A percentile compares a stretch with the other conserved stretches of the same genome.
Evolutionary conservation across 2,888 invertebrate genomes (phyloP).

Genomic region (Caenorhabditis plicata): DNA sequence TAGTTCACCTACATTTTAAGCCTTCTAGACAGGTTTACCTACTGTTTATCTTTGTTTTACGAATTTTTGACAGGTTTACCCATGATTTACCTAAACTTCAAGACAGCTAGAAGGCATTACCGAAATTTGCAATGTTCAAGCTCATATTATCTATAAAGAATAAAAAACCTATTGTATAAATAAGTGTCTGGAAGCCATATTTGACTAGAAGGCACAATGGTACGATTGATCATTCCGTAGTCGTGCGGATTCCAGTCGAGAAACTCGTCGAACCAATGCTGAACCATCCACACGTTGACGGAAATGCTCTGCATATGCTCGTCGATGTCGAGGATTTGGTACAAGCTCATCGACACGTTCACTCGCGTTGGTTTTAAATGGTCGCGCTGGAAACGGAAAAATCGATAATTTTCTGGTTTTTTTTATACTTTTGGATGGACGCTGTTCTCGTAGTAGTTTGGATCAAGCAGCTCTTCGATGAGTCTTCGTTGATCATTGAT

Average conservation of each 20-base stretch:
- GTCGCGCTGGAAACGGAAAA: too few species aligned
- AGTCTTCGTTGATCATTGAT: constrained; percentile 48
- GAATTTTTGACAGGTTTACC: too few species aligned
- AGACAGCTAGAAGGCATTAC: too few species aligned
- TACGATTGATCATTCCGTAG: constrained; percentile 66
- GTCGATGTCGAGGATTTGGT: constrained; percentile 69
- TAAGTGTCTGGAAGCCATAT: constrained; percentile 66
- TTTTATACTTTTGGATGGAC: constrained; percentile 62
- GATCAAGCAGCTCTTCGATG: constrained; percentile 60
- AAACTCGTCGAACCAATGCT: constrained; percentile 68
- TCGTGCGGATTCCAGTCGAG: constrained; percentile 67
- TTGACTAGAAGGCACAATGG: constrained; percentile 60
- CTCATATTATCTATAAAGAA: not conserved
- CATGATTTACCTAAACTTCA: too few species aligned
- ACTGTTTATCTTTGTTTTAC: too few species aligned
- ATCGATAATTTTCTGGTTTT: too few species aligned
- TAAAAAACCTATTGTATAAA: constrained; percentile 62
- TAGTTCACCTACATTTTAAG: too few species aligned
- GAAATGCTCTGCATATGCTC: constrained; percentile 59
- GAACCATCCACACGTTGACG: constrained; percentile 65
- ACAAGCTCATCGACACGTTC: constrained; percentile 68
- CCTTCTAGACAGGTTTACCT: too few species aligned
- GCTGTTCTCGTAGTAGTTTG: constrained; percentile 56
- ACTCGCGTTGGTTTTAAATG: constrained; percentile 64
- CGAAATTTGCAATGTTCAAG: too few species aligned